These are phyloP conservation scores for Leiothrix lutea DNA, from an alignment of 2,113 vertebrate genomes.

Conservation along the genomic window DNA sequence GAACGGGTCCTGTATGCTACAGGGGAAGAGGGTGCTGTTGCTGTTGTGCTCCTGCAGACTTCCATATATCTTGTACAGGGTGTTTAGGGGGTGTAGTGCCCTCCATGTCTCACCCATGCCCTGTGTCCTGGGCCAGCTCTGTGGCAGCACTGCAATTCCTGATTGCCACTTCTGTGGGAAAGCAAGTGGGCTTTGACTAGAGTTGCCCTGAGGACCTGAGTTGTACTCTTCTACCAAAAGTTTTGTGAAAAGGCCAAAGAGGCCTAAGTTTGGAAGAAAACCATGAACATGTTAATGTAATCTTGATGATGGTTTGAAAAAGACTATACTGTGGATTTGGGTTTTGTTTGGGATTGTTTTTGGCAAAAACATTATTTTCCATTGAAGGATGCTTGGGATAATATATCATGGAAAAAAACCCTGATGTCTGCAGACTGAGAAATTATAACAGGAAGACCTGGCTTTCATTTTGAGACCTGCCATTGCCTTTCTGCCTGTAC, in stretches of 20 bases:
- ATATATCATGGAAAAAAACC: not conserved
- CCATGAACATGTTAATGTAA: not conserved
- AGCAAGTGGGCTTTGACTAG: not conserved
- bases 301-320: not conserved
- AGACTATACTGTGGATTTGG: not conserved
- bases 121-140: not conserved
- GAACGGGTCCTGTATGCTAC: not conserved
- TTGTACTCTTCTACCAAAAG: not conserved
- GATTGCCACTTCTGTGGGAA: not conserved
- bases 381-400: not conserved
- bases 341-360: not conserved
- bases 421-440: not conserved
- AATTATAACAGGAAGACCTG: not conserved
- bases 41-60: not conserved
- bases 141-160: not conserved
- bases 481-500: not conserved
- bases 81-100: not conserved
- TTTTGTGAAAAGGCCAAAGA: not conserved
- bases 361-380: not conserved
- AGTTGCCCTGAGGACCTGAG: not conserved
- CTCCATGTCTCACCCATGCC: fast-evolving
- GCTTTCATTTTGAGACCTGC: not conserved
- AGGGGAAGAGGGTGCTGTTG: not conserved
- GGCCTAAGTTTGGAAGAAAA: not conserved
- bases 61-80: not conserved